A percentile compares a stretch with the other conserved stretches of the same genome.
Conservation (phyloP, 1,140 invertebrate genomes). For the Saccostrea glomerata region DNA sequence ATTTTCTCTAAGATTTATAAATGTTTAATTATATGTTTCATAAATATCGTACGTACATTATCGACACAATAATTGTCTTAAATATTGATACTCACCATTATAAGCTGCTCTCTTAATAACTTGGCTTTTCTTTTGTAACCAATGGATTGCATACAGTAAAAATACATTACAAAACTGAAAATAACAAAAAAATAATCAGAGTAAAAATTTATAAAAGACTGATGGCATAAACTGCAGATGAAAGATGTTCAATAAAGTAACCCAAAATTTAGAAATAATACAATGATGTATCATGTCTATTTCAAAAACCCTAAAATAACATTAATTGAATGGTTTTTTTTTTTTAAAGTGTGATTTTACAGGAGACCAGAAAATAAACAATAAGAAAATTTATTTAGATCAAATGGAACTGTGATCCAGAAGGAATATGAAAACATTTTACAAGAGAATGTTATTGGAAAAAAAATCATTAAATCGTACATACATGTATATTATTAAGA, state of each 20-base stretch:
- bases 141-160: conserved; percentile 87
- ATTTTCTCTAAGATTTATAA: neutral
- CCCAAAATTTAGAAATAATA: neutral
- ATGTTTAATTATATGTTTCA: neutral
- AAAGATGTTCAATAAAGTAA: too few relatives aligned
- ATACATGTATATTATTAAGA: neutral
- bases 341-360: too few relatives aligned
- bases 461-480: neutral
- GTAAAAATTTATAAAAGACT: neutral
- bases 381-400: too few relatives aligned
- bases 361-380: too few relatives aligned
- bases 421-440: too few relatives aligned
- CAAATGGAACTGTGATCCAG: too few relatives aligned
- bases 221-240: neutral
- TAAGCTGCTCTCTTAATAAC: conserved; percentile 90
- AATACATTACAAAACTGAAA: conserved; percentile 87
- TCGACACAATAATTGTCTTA: neutral
- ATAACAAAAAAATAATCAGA: conserved; percentile 62
- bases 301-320: neutral
- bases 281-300: neutral
- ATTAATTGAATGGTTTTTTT: too few relatives aligned
- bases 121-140: conserved; percentile 91
- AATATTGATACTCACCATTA: conserved; percentile 80
- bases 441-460: too few relatives aligned
- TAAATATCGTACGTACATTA: neutral